A percentile compares a stretch with the other conserved stretches of the same genome.
Conservation (phyloP, 1,140 invertebrate species). For the Drosophila tani region DNA sequence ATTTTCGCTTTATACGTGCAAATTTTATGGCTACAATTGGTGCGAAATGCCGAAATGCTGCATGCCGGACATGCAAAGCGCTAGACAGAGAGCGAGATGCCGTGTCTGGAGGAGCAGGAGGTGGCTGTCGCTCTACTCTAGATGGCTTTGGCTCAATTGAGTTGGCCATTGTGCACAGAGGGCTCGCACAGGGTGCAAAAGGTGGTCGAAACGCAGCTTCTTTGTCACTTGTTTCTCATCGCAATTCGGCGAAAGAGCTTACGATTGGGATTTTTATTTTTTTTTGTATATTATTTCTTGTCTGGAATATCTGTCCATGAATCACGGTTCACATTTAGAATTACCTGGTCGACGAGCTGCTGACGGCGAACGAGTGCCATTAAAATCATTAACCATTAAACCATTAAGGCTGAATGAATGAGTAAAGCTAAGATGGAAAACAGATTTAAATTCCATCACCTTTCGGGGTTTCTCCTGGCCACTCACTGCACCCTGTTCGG, state of each 20-base stretch:
- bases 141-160: constrained; percentile 41
- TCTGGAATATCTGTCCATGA: constrained; percentile 12
- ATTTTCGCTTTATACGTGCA: constrained; percentile 79
- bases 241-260: constrained; percentile 20
- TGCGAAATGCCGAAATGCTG: constrained; percentile 70
- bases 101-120: constrained; percentile 38
- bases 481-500: constrained; percentile 34
- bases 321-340: constrained; percentile 45
- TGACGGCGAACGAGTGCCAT: constrained; percentile 16
- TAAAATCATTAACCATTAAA: constrained; percentile 48
- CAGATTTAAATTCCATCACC: constrained; percentile 21
- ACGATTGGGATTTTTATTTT: constrained; percentile 30
- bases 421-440: neutral
- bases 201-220: constrained; percentile 18
- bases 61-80: constrained; percentile 78
- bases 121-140: constrained; percentile 31
- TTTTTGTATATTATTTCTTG: constrained; percentile 1
- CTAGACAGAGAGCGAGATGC: constrained; percentile 3
- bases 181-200: constrained; percentile 48
- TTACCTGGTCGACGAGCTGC: constrained; percentile 33
- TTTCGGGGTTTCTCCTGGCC: constrained; percentile 5
- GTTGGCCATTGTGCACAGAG: constrained; percentile 31
- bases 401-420: constrained; percentile 28
- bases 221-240: constrained; percentile 28
- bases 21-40: constrained; percentile 83